Evolutionary conservation across 1,140 invertebrate species (phyloP).

Genomic region (Ectropis grisescens): DNA sequence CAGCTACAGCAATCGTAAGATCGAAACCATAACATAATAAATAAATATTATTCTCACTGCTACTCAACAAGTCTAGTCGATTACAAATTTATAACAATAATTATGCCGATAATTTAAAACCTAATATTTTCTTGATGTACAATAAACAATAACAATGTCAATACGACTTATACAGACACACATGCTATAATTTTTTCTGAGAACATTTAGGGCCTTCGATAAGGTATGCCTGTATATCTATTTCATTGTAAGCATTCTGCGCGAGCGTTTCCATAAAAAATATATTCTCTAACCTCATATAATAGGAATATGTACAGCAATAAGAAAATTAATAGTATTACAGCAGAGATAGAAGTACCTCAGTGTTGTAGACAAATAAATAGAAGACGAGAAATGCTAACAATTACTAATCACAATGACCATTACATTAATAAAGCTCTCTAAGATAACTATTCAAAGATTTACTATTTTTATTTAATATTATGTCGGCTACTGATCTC

Average conservation of each 20-base stretch:
- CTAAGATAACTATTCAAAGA: slow-evolving; percentile 56
- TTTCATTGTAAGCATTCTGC: no score
- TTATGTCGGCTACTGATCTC: slow-evolving; percentile 53
- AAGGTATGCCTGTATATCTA: no score
- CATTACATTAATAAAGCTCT: slow-evolving; percentile 62
- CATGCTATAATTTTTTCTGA: no score
- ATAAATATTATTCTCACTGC: slow-evolving; percentile 61
- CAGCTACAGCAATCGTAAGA: slow-evolving; percentile 50
- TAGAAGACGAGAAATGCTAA: slow-evolving; percentile 51
- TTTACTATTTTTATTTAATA: slow-evolving; percentile 34
- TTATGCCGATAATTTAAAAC: slow-evolving; percentile 57
- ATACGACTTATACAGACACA: slow-evolving; percentile 3
- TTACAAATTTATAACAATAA: slow-evolving; percentile 62
- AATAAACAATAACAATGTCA: slow-evolving; percentile 40
- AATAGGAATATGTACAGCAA: slow-evolving; percentile 26
- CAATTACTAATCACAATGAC: slow-evolving; percentile 66
- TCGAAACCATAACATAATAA: slow-evolving; percentile 53
- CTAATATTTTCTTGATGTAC: slow-evolving; percentile 31
- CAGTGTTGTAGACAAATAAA: slow-evolving; percentile 22
- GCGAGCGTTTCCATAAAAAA: slow-evolving; percentile 41
- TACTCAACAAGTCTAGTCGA: slow-evolving; percentile 63
- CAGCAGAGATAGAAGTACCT: no score
- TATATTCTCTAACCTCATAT: slow-evolving; percentile 35
- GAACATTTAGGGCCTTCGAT: no score
- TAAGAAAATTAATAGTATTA: no score